Base-by-base conservation (phyloP, 1,140 invertebrate species). In the Brachionus rotundiformis region DNA sequence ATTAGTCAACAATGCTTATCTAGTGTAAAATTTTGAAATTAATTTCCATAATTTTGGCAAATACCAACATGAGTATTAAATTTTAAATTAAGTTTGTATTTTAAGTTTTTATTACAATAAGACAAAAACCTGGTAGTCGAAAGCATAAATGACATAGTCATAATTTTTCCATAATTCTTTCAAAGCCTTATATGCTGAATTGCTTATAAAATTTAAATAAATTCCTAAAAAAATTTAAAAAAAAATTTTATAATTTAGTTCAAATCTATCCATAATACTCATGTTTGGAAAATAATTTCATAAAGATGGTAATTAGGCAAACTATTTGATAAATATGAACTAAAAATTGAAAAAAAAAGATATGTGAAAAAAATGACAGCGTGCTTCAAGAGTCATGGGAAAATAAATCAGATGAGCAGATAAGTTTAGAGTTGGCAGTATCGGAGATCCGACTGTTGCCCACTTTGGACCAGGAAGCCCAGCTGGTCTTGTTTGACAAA, bases 321-420 rank as follows among this genome's bases (percentile, higher is more conserved):
- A n/a, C n/a, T n/a, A n/a, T n/a, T n/a, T n/a, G n/a, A n/a, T n/a
- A n/a, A n/a, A n/a, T n/a, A n/a, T n/a, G n/a, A n/a, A n/a, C n/a
- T n/a, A 19, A 54, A 19, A 19, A 25, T 6, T 19, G 23, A 54
- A 54, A 47, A 23, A 54, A 54, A 25, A 54, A 54, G 47, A 54
- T 54, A 23, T 54, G 47, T 54, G 47, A 54, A 54, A 54, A 54
- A 54, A 54, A 54, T 25, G 47, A 54, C n/a, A 54, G 47, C 8
- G n/a, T 16, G 8, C 23, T 54, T 19, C 7, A 54, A 7, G 7
- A 54, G 19, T 54, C 47, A 54, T 54, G 47, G 16, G 47, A 54
- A 54, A 54, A 54, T 54, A n/a, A 54, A 19, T 33, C 54, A 36
- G 76, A 63, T 10, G 76, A 79, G 25, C 36, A 27, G 33, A 39